Percentiles rank a stretch among this genome's conserved stretches.
These are phyloP conservation scores for Alsophila aescularia DNA, from an alignment of 2,888 invertebrate genomes.

Conservation along the genomic window DNA sequence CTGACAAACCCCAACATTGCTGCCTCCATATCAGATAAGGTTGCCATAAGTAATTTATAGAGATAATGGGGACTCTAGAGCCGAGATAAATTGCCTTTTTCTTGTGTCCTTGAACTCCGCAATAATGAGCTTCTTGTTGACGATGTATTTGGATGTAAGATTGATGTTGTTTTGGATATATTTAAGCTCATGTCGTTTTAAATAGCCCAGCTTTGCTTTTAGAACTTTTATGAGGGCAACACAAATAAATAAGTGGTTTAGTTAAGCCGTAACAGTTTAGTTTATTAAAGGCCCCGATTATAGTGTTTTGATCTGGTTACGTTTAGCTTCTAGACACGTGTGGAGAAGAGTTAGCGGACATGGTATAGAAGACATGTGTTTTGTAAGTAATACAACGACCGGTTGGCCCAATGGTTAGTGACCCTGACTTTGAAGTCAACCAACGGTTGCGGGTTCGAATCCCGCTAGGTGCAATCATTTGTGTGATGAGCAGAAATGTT, in stretches of 20 bases:
- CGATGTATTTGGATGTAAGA: constrained; percentile 36
- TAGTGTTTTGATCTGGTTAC: not conserved
- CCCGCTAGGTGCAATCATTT: too few species aligned
- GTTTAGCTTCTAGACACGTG: not conserved
- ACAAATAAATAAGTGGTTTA: constrained; percentile 12
- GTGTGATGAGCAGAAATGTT: too few species aligned
- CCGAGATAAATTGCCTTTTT: constrained; percentile 61
- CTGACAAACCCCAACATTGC: constrained; percentile 24
- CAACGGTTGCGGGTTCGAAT: too few species aligned
- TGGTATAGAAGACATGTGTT: not conserved
- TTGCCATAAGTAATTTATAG: constrained; percentile 61
- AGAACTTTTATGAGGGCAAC: constrained; percentile 14
- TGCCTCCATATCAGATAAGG: constrained; percentile 29
- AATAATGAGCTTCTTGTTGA: constrained; percentile 51
- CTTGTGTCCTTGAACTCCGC: constrained; percentile 58
- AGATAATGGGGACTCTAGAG: constrained; percentile 58
- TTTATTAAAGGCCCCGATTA: not conserved
- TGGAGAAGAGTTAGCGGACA: not conserved
- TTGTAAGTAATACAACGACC: not conserved
- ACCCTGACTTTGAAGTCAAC: too few species aligned
- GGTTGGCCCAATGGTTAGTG: too few species aligned
- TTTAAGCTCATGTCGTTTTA: constrained; percentile 18
- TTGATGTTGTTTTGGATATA: constrained; percentile 23
- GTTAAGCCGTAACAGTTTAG: not conserved
- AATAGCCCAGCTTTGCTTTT: constrained; percentile 20